Percentiles rank a stretch among this genome's conserved stretches.
phyloP scores from a whole-genome alignment of 2,113 vertebrate species.

The Seriola rivoliana region DNA sequence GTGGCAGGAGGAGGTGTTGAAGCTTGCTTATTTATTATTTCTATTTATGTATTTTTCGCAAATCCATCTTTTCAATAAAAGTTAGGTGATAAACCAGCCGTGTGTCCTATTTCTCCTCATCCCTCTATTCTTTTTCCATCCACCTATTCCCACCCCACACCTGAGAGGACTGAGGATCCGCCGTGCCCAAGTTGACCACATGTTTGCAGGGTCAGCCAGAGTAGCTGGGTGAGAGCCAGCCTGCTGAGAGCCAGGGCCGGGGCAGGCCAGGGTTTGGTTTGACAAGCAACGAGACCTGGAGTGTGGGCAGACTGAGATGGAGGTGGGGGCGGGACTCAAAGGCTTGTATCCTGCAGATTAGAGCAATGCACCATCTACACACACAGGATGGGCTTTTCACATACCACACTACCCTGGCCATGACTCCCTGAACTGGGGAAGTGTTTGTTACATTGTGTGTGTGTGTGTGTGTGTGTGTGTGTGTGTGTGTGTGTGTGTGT shows the following conservation, averaged over 20 bases:
- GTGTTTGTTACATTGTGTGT: conserved; percentile 37
- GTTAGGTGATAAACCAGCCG: conserved; percentile 10
- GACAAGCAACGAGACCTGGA: conserved; percentile 87
- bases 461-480: conserved; percentile 22
- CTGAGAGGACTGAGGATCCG: conserved; percentile 51
- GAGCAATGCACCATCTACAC: conserved; percentile 42
- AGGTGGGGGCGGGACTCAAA: conserved; percentile 45
- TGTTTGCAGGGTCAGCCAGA: conserved; percentile 79
- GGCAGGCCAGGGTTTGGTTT: conserved; percentile 59
- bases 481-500: conserved; percentile 17
- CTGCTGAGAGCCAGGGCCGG: conserved; percentile 61
- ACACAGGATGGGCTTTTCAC: conserved; percentile 78
- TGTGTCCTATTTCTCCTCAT: conserved; percentile 26
- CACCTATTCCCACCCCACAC: conserved; percentile 43
- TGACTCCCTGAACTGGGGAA: conserved; percentile 73
- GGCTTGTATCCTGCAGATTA: conserved; percentile 78
- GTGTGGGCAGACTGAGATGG: conserved; percentile 56
- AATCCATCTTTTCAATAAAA: conserved; percentile 6
- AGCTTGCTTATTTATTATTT: conserved; percentile 5
- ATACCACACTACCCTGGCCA: conserved; percentile 60
- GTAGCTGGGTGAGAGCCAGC: conserved; percentile 77
- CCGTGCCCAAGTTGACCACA: conserved; percentile 71
- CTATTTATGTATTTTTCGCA: background rate
- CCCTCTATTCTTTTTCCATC: conserved; percentile 14
- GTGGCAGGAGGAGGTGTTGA: background rate